Conservation (phyloP, 1,140 invertebrate genomes). For the Leguminivora glycinivorella region DNA sequence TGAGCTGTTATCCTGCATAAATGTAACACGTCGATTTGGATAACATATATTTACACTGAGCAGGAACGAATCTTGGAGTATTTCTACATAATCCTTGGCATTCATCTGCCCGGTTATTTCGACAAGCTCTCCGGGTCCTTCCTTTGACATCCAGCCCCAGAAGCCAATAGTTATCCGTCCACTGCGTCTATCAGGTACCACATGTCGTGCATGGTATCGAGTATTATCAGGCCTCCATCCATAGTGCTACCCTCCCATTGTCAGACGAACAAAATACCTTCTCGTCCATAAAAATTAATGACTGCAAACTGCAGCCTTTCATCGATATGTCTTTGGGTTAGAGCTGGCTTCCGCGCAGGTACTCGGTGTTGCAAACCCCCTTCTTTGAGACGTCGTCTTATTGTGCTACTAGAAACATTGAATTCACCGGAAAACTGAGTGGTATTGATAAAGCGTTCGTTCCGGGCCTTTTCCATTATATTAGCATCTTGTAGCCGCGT, state of each 20-base stretch:
- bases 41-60: background rate
- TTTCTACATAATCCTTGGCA: background rate
- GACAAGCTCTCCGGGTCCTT: background rate
- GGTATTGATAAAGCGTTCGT: background rate
- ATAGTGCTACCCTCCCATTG: background rate
- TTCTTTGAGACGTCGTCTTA: background rate
- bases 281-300: background rate
- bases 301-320: background rate
- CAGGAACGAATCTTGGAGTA: background rate
- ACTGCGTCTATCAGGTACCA: no score
- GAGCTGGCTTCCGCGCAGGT: no score
- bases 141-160: no score
- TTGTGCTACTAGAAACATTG: background rate
- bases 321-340: background rate
- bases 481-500: background rate
- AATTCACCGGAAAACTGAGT: background rate
- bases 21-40: background rate
- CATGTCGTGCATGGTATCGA: slow-evolving; percentile 9
- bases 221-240: background rate
- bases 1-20: background rate
- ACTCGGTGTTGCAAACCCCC: no score
- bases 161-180: no score
- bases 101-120: background rate
- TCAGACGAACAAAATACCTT: background rate
- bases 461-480: background rate